Conservation (phyloP, 2,797 vertebrate species). For the Enteromius trimaculatus region DNA sequence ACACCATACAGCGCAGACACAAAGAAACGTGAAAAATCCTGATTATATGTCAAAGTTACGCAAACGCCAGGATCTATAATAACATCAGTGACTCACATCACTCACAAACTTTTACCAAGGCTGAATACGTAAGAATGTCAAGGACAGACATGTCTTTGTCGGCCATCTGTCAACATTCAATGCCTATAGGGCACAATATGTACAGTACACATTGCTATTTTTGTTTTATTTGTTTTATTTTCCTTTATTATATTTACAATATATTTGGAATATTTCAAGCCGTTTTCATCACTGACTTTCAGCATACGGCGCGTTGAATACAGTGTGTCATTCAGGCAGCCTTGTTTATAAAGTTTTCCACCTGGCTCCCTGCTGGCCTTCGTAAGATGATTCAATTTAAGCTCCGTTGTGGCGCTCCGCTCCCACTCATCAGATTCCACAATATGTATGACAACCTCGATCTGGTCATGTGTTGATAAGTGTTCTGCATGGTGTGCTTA, state of each 20-base stretch:
- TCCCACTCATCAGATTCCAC: conserved; percentile 79
- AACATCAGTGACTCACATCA: neutral
- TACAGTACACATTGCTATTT: neutral
- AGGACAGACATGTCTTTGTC: conserved; percentile 11
- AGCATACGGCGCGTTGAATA: conserved; percentile 1
- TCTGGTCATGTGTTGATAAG: conserved; percentile 81
- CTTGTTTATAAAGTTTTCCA: conserved; percentile 81
- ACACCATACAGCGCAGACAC: neutral
- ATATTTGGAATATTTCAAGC: neutral
- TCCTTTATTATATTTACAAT: neutral
- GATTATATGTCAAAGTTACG: neutral
- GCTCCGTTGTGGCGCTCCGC: conserved; percentile 73
- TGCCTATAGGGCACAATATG: conserved; percentile 19
- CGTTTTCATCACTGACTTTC: neutral
- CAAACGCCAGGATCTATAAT: neutral
- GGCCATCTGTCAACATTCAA: conserved; percentile 34
- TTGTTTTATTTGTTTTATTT: neutral
- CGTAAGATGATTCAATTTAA: conserved; percentile 79
- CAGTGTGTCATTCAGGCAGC: conserved; percentile 28
- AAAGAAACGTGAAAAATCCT: neutral
- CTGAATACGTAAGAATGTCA: conserved; percentile 4
- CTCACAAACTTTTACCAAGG: neutral
- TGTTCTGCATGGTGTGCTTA: conserved; percentile 70
- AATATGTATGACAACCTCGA: conserved; percentile 80
- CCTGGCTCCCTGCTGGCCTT: conserved; percentile 71